Base-by-base conservation (phyloP, 1,140 invertebrate species). In the Neodiprion lecontei region DNA sequence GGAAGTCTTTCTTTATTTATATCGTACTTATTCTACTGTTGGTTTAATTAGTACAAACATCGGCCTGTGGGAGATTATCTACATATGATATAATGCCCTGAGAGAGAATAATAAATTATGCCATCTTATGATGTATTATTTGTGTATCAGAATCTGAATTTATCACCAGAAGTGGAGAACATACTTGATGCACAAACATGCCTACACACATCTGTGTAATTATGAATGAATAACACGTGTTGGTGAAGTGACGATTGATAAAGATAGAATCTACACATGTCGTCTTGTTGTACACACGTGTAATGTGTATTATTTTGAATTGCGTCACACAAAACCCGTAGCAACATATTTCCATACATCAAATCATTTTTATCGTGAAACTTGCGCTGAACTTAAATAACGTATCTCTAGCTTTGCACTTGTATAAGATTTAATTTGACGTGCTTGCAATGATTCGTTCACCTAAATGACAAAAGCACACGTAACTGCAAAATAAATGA, bases 121-220 rank as follows among this genome's bases (percentile, higher is more conserved):
- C 28, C 28, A 40, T 40, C 53, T 61, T 61, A n/a, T 12, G n/a
- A 61, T 61, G n/a, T 12, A 61, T 61, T 14, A 61, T 61, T 61
- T 61, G 53, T 61, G n/a, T 61, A 61, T 17, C 53, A 61, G 53
- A 61, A 61, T 61, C 53, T 61, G 53, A 61, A 61, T 61, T 61
- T 61, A 61, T 61, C 53, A 17, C 53, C n/a, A 61, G 53, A 61
- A 61, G 28, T 61, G 53, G 53, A 61, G n/a, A 61, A 17, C 53
- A 61, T 17, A 61, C 53, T 14, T 4, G 28, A 40, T 40, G 28
- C 28, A 40, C 28, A 40, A 61, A 61, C 53, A 61, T 61, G n/a
- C 11, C 11, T 14, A 61, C 53, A 61, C 53, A 61, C 53, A 61
- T 17, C n/a, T 17, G n/a, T 61, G 53, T 61, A 61, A 14, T 61